These are phyloP conservation scores for Tetramorium parvispinum DNA, from an alignment of 1,140 invertebrate genomes.

Conservation along the genomic window DNA sequence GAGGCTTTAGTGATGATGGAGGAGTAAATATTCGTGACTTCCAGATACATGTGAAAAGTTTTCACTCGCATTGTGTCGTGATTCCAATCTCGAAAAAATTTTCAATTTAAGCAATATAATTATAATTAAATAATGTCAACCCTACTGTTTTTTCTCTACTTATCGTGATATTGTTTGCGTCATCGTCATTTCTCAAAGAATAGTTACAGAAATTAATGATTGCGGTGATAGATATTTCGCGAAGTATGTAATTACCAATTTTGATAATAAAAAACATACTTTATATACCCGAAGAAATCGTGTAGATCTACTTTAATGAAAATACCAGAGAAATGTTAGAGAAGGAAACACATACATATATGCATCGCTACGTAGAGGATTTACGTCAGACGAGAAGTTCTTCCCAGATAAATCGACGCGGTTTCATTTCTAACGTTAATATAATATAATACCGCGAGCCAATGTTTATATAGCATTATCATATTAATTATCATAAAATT, in stretches of 20 bases:
- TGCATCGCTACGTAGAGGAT: slow-evolving; percentile 17
- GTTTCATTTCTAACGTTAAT: slow-evolving; percentile 24
- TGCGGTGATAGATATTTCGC: background rate
- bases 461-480: background rate
- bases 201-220: background rate
- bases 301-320: slow-evolving; percentile 20
- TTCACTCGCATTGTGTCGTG: slow-evolving; percentile 20
- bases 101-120: slow-evolving; percentile 52
- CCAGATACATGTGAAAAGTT: background rate
- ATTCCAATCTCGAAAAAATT: slow-evolving; percentile 52
- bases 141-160: background rate
- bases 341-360: background rate
- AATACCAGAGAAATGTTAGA: slow-evolving; percentile 4
- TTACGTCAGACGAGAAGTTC: slow-evolving; percentile 56
- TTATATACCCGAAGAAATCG: background rate
- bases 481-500: background rate
- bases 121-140: slow-evolving; percentile 49
- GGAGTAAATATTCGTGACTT: slow-evolving; percentile 52
- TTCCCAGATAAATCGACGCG: slow-evolving; percentile 50
- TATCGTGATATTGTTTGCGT: background rate
- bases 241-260: background rate
- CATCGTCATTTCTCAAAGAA: background rate
- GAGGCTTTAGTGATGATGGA: background rate
- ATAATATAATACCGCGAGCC: background rate
- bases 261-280: background rate